Evolutionary conservation across 2,888 invertebrate species (phyloP), one percentile per base, ranked within the genome.

Genomic region (Rotaria sp.): DNA sequence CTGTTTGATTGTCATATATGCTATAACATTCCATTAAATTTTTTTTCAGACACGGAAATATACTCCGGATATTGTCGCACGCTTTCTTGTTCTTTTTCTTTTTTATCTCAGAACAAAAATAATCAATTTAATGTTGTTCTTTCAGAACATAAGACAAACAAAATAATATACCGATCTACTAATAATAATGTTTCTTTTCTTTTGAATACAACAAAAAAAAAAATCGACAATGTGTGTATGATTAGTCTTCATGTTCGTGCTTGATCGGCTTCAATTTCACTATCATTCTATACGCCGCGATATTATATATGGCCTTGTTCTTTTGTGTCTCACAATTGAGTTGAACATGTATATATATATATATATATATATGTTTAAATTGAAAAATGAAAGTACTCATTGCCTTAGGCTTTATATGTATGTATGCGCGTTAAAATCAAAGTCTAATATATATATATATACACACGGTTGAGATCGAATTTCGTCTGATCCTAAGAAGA

Each of bases 111-210:
- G 67, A 35, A 67, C 18, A 35, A 57, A 57, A 57, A 30, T 30
- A 67, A 35, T 10, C 4, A 35, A 35, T 67, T 67, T 67, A 18
- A 67, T 67, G 67, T 67, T 67, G 30, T 67, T 67, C 67, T 67
- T 67, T 26, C 30, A 67, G 30, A 67, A 67, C 18, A 67, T 26
- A 67, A 67, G 30, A 67, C 18, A 67, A 15, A 67, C 35, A 67
- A 50, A 50, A 50, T 50, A 50, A n/a, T 50, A 18, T 50, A 50
- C 18, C n/a, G n/a, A 50, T 67, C 67, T 30, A 67, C 67, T 67
- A 67, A 67, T 67, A 67, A 67, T 67, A 67, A 67, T 67, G 67
- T 67, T 67, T 67, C 67, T 67, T 67, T 67, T 67, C 67, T 67
- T 30, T 67, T 30, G 18, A 67, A 67, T 67, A 67, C 67, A 67